Evolutionary conservation across 2,888 invertebrate genomes (phyloP).

Genomic region (Cryptocheilus praepositus): DNA sequence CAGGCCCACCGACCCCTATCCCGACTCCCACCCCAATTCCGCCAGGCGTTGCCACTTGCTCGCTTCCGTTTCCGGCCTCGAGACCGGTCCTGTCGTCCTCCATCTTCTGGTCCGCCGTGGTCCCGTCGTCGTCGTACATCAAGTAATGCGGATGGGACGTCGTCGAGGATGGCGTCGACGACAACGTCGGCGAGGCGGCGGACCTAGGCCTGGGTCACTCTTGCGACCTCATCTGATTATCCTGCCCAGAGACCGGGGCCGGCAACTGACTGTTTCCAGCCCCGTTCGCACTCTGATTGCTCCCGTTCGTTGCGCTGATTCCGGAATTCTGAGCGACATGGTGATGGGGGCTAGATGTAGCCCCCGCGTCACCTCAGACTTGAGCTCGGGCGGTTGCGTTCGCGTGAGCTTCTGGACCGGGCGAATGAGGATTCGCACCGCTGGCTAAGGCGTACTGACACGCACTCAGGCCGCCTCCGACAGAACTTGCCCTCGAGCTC

Average conservation of each 20-base stretch:
- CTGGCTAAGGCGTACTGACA: constrained; percentile 69
- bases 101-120: constrained; percentile 68
- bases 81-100: constrained; percentile 48
- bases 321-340: constrained; percentile 43
- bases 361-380: constrained; percentile 74
- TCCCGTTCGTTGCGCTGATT: constrained; percentile 25
- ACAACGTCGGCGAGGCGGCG: constrained; percentile 71
- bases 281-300: constrained; percentile 17
- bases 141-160: constrained; percentile 70
- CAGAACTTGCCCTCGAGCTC: constrained; percentile 69
- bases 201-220: constrained; percentile 74
- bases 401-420: constrained; percentile 65
- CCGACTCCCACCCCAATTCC: constrained; percentile 58
- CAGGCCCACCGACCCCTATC: constrained; percentile 53
- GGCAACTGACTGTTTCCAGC: background rate
- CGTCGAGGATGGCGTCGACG: constrained; percentile 72
- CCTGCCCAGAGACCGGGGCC: constrained; percentile 14
- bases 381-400: constrained; percentile 67
- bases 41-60: constrained; percentile 11
- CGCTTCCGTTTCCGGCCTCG: constrained; percentile 16
- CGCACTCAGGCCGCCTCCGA: constrained; percentile 66
- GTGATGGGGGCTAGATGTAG: constrained; percentile 72
- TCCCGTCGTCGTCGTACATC: constrained; percentile 71
- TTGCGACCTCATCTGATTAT: constrained; percentile 56
- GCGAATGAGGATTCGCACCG: constrained; percentile 67